Base-by-base conservation (phyloP, 1,140 invertebrate species). In the Melitaea cinxia region DNA sequence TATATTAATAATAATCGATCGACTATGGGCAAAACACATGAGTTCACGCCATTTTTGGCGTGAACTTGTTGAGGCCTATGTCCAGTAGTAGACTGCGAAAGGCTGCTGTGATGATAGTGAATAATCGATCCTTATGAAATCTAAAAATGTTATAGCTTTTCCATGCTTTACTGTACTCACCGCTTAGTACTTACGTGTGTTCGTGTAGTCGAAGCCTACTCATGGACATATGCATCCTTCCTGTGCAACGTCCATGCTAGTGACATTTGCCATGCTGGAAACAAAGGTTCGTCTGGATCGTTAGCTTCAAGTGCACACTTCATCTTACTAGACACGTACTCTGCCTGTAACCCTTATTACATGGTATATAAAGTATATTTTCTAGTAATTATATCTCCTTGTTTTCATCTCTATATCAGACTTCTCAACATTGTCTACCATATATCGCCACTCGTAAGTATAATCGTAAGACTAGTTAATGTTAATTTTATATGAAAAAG, bases 251-350 rank as follows among this genome's bases (percentile, higher is more conserved):
- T 52, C 58, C 49, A 42, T 61, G 58, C 30, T 35, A 39, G 21
- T 62, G 59, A 53, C 49, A 62, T 37, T 61, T 49, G 19, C 30
- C 19, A 33, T 53, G 30, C 57, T 60, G 26, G 45, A 45, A 62
- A 62, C 59, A 54, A 62, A 54, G 26, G 59, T 37, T 62, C 59
- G 59, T 54, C 59, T 62, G 59, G 33, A 62, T 62, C 47, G 58
- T 61, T 61, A 52, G 49, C 26, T 52, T 52, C 49, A 52, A 52
- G 49, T 52, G 49, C 47, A 42, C 24, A 50, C 21, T 50, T 24
- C 30, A 28, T 15, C 49, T 52, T 52, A 30, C 49, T 52, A 17
- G 15, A 52, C 49, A 52, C 0, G 28, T 23, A 49, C 17, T 3
- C 21, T 50, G 50, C 15, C 15, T 24, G 30, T 37, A 39, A 47